A percentile compares a stretch with the other conserved stretches of the same genome.
phyloP scores from a whole-genome alignment of 1,140 invertebrate genomes.

The Harlomillsia oculata region DNA sequence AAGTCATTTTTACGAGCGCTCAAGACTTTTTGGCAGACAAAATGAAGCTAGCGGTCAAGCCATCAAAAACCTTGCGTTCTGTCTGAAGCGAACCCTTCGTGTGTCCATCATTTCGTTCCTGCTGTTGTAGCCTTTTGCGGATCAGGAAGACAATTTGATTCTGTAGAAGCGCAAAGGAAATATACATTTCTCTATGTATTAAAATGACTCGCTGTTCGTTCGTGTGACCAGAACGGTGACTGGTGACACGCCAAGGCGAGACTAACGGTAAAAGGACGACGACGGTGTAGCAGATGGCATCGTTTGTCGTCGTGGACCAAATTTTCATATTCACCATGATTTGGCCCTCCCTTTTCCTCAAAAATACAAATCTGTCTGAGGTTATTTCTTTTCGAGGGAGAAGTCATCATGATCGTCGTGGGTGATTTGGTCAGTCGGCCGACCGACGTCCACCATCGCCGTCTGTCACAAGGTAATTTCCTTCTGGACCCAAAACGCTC shows the following conservation, averaged over 20 bases:
- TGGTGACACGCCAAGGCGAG: not conserved
- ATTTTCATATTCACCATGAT: constrained; percentile 34
- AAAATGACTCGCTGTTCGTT: too few relatives aligned
- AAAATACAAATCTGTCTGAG: constrained; percentile 29
- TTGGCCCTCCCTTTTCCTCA: constrained; percentile 22
- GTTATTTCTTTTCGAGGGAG: constrained; percentile 20
- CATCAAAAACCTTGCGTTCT: constrained; percentile 22
- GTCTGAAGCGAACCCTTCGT: not conserved
- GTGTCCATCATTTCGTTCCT: constrained; percentile 29
- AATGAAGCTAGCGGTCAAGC: constrained; percentile 33
- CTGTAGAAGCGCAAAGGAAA: too few relatives aligned
- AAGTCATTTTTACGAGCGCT: constrained; percentile 36
- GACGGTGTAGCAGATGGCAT: constrained; percentile 28
- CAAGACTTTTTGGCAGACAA: constrained; percentile 31
- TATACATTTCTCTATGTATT: too few relatives aligned
- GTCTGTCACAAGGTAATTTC: constrained; percentile 34
- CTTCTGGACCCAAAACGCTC: constrained; percentile 12
- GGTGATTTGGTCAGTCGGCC: constrained; percentile 18
- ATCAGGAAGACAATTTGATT: constrained; percentile 28
- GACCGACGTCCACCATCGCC: constrained; percentile 1
- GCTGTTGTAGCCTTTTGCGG: not conserved
- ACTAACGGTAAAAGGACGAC: constrained; percentile 2
- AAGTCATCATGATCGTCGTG: constrained; percentile 13
- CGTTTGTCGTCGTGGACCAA: constrained; percentile 11
- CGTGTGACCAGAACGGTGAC: not conserved